These are phyloP conservation scores for Geophilus truncorum DNA, from an alignment of 2,888 invertebrate species.

Conservation along the genomic window DNA sequence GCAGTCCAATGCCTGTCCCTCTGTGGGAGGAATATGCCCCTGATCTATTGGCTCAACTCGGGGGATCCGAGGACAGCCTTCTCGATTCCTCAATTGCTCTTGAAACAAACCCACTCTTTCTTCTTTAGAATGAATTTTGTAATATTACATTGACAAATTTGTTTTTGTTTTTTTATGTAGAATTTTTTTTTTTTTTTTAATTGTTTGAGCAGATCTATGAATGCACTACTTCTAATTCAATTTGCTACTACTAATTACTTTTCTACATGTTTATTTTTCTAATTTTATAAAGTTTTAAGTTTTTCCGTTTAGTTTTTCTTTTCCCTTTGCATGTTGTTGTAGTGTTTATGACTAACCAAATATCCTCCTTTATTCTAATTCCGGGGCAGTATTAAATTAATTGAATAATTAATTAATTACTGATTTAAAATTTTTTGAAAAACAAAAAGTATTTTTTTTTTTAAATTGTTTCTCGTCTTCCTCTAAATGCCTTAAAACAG, in stretches of 20 bases:
- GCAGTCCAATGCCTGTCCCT: constrained; percentile 31
- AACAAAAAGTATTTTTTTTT: neutral
- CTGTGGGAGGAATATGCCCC: constrained; percentile 35
- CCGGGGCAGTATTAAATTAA: neutral
- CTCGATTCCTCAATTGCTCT: constrained; percentile 28
- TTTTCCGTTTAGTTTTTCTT: neutral
- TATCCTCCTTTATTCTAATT: neutral
- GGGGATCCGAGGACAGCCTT: constrained; percentile 28
- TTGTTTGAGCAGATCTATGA: neutral
- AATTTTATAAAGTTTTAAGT: neutral
- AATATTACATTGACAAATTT: neutral
- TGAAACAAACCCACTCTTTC: constrained; percentile 32
- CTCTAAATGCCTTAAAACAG: constrained; percentile 28
- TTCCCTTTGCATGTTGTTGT: neutral
- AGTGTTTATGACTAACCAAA: neutral
- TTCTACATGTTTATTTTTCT: neutral
- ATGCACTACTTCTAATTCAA: neutral
- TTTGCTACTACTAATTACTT: neutral
- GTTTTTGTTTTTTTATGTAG: neutral
- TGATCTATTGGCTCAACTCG: constrained; percentile 35
- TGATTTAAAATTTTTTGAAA: neutral
- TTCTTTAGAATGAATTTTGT: constrained; percentile 23
- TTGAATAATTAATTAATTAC: neutral
- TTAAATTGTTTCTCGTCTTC: constrained; percentile 18
- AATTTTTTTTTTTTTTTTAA: neutral